Percentiles rank a stretch among this genome's conserved stretches.
These are phyloP conservation scores for Aspidoscelis tigris DNA, from an alignment of 2,113 vertebrate genomes.

Conservation along the genomic window DNA sequence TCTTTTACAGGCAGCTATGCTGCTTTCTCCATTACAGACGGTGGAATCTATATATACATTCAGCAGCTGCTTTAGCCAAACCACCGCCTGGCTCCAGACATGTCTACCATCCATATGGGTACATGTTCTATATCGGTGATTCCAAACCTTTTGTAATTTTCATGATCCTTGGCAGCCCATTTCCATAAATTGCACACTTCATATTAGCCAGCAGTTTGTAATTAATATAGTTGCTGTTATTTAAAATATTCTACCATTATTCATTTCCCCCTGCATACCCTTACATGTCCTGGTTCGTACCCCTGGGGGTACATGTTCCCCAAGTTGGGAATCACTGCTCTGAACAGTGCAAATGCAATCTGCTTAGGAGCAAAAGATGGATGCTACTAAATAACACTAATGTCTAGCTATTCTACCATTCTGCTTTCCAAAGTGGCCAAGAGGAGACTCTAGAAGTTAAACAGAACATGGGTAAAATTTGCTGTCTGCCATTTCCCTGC, in stretches of 20 bases:
- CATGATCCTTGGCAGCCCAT: too few species aligned
- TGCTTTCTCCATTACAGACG: constrained; percentile 10
- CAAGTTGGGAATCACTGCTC: too few species aligned
- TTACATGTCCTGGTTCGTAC: too few species aligned
- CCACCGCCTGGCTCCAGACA: constrained; percentile 27
- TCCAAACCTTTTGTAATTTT: too few species aligned
- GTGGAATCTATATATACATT: constrained; percentile 34
- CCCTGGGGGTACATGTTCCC: too few species aligned
- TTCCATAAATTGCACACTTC: too few species aligned
- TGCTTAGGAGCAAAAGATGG: background rate
- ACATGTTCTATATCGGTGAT: background rate
- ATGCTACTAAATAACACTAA: background rate
- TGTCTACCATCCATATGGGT: constrained; percentile 37
- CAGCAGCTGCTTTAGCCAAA: background rate
- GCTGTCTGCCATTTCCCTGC: background rate
- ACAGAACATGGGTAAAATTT: background rate
- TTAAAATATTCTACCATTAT: too few species aligned
- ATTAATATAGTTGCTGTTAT: too few species aligned
- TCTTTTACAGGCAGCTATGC: constrained; percentile 29
- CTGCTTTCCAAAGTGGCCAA: background rate
- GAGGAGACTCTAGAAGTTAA: background rate
- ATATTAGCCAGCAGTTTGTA: too few species aligned
- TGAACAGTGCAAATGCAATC: background rate
- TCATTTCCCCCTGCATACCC: too few species aligned
- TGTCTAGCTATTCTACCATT: background rate